Evolutionary conservation across 2,888 invertebrate species (phyloP), one percentile per base, ranked within the genome.

Genomic region (Drosophila histrio): DNA sequence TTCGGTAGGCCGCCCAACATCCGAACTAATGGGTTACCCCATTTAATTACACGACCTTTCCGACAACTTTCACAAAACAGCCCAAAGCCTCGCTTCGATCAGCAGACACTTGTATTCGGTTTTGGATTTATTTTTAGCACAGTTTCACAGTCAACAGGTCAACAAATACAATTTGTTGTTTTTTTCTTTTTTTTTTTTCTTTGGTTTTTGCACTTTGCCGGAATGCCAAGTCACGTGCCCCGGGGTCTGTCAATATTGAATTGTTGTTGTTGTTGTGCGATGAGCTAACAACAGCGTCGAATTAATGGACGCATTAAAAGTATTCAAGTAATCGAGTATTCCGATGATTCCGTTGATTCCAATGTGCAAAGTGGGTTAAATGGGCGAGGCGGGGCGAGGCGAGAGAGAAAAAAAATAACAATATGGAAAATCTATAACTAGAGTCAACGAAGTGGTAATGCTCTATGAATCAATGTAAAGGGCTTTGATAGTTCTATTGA

Each of bases 141-240:
- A 69, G 50, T 67, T 71, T 73, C 71, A 65, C 67, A 87, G 69
- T 66, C 72, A 76, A 76, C 72, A 71, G 72, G 75, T 76, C 69
- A 66, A 65, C 38, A 56, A 36, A n/a, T 39, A 21, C 38, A 22
- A 28, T 47, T 44, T 30, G 28, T 57, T 19, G 22, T 38, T 39
- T 11, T 54, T 50, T 52, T 62, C n/a, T 17, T 13, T 69, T 44
- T 65, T 43, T 46, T 56, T 69, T 41, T 62, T 43, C 36, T 60
- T 43, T 38, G 17, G 24, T 56, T 58, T 62, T 72, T 30, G 69
- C 62, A 74, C 62, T 74, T 61, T 64, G 58, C 56, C 58, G 59
- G 61, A 77, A 57, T 58, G 68, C 58, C 82, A 61, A 84, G 76
- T 84, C 87, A 84, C 83, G 83, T 87, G 83, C 87, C 73, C 47